Evolutionary conservation across 2,797 vertebrate genomes (phyloP), one percentile per base, ranked within the genome.

Genomic region (Emys orbicularis): DNA sequence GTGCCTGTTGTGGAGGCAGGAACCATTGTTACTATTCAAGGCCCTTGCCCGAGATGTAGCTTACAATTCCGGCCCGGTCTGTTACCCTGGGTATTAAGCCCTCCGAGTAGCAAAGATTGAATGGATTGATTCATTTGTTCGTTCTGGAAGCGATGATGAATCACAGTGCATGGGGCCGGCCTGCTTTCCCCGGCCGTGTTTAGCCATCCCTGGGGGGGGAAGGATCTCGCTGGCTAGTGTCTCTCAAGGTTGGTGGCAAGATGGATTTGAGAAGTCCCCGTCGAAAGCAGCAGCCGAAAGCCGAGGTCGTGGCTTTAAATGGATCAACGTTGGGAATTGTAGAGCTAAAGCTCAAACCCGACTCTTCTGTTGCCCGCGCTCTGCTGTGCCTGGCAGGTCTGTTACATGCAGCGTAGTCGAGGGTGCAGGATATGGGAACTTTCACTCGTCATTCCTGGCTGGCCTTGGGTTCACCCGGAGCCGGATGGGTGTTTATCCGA

Each of bases 121-220:
- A 89, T 50, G 90, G 92, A 49, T 83, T 2, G 52, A 89, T 84
- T 56, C 1, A 25, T 50, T 84, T 92, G 93, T 94, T 97, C 95
- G 89, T 92, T 91, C 94, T 94, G 96, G 93, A 82, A 0, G 2
- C 76, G 93, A 31, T 88, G 1, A 13, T 2, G 83, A 79, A 79
- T 94, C 94, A 86, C 94, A 93, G 91, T 93, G 91, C 52, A 27
- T 37, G 4, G 89, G 84, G 88, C 61, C 1, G 16, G 34, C 61
- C 61, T n/a, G 61, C 16, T n/a, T n/a, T n/a, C 34, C 61, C 61
- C 16, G 5, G 61, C 34, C 8, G 2, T 19, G 18, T 21, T 37
- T 68, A 68, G 61, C 54, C 54, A 4, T 37, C 27, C 53, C n/a
- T 16, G 1, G 54, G 23, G 25, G 5, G 27, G 29, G 12, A 3